A percentile compares a stretch with the other conserved stretches of the same genome.
Evolutionary conservation across 2,113 vertebrate genomes (phyloP).

Genomic region (Cairina moschata): DNA sequence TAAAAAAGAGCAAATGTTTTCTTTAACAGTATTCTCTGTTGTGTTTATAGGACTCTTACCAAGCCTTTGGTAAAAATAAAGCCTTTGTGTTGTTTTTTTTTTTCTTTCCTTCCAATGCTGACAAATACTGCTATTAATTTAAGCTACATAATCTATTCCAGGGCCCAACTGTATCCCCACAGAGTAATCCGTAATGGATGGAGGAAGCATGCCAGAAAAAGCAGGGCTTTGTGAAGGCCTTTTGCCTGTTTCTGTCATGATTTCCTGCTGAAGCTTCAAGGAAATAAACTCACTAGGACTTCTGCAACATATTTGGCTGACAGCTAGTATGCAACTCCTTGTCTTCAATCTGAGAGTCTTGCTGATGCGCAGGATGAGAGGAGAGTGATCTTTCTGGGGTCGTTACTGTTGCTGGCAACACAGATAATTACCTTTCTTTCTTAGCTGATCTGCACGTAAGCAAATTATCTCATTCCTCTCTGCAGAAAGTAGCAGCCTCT

Average conservation of each 20-base stretch:
- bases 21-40: not conserved
- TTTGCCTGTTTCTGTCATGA: conserved; percentile 39
- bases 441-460: not conserved
- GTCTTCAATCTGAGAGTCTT: not conserved
- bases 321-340: not conserved
- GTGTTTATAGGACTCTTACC: conserved; percentile 9
- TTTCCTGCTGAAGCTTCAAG: conserved; percentile 19
- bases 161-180: not conserved
- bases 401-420: not conserved
- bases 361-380: not conserved
- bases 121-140: conserved; percentile 46
- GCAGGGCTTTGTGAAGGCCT: not conserved
- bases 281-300: conserved; percentile 27
- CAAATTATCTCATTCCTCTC: not conserved
- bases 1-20: conserved; percentile 11
- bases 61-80: conserved; percentile 25
- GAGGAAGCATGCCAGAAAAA: conserved; percentile 53
- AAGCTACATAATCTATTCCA: conserved; percentile 40
- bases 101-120: not conserved
- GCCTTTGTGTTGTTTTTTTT: not conserved
- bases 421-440: not conserved
- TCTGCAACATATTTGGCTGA: not conserved
- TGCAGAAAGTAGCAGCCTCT: not conserved
- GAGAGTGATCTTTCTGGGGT: not conserved
- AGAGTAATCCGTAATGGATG: conserved; percentile 32